phyloP scores from a whole-genome alignment of 2,888 invertebrate species.

The Thelaira solivaga region DNA sequence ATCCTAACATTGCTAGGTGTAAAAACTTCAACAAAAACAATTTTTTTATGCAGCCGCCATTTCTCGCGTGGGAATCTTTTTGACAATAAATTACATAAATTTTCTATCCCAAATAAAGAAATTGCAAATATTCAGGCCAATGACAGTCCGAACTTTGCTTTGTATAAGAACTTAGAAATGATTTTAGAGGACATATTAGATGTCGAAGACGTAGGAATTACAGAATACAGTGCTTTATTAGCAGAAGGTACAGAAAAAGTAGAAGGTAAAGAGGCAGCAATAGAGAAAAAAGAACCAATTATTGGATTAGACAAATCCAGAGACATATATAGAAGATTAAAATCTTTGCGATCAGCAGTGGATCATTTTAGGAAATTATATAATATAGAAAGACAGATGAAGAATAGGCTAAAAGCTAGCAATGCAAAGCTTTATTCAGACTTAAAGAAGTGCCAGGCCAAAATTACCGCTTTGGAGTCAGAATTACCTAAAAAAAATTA shows the following conservation, averaged over 20 bases:
- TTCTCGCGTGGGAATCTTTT: no score
- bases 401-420: background rate
- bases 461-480: background rate
- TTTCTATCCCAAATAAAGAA: no score
- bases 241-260: background rate
- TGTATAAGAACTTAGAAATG: no score
- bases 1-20: no score
- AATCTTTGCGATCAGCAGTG: background rate
- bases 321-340: background rate
- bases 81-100: no score
- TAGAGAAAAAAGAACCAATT: background rate
- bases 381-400: no score
- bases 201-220: background rate
- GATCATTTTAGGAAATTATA: background rate
- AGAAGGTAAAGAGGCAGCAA: background rate
- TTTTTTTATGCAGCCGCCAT: no score
- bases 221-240: background rate
- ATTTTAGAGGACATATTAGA: no score
- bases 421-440: no score
- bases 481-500: background rate
- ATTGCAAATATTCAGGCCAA: no score
- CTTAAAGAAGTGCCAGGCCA: background rate
- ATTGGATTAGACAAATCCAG: background rate
- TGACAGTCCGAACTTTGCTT: no score
- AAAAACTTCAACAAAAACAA: no score